Conservation (phyloP, 2,888 invertebrate genomes). For the Platycheirus albimanus region DNA sequence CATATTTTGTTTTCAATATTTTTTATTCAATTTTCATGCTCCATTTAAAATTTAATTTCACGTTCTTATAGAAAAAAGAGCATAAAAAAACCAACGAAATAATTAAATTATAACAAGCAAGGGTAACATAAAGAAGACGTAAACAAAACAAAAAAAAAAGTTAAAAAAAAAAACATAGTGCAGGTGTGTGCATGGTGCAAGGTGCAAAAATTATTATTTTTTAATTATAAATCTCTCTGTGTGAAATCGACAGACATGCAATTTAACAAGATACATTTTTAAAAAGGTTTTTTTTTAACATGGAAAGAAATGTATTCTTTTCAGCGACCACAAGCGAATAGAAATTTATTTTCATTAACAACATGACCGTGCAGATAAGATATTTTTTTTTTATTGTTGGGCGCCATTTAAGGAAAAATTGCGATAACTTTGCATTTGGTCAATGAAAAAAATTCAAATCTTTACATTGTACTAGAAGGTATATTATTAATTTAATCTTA, state of each 20-base stretch:
- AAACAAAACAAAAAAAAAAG: slow-evolving; percentile 22
- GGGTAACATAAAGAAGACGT: slow-evolving; percentile 38
- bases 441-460: background rate
- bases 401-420: slow-evolving; percentile 10
- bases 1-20: slow-evolving; percentile 12
- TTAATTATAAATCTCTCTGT: slow-evolving; percentile 55
- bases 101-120: slow-evolving; percentile 52
- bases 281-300: slow-evolving; percentile 6
- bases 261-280: slow-evolving; percentile 51
- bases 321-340: slow-evolving; percentile 6
- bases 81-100: slow-evolving; percentile 11
- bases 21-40: slow-evolving; percentile 38
- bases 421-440: slow-evolving; percentile 6
- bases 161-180: slow-evolving; percentile 20
- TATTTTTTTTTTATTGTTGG: background rate
- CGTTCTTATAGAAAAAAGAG: slow-evolving; percentile 9
- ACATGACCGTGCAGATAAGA: slow-evolving; percentile 12
- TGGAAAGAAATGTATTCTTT: slow-evolving; percentile 3
- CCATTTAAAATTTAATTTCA: slow-evolving; percentile 67
- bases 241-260: slow-evolving; percentile 62
- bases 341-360: slow-evolving; percentile 4
- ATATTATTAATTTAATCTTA: slow-evolving; percentile 37
- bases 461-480: slow-evolving; percentile 1
- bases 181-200: slow-evolving; percentile 71
- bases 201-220: slow-evolving; percentile 50